phyloP scores from a whole-genome alignment of 2,888 invertebrate genomes.

The Drymonia ruficornis region DNA sequence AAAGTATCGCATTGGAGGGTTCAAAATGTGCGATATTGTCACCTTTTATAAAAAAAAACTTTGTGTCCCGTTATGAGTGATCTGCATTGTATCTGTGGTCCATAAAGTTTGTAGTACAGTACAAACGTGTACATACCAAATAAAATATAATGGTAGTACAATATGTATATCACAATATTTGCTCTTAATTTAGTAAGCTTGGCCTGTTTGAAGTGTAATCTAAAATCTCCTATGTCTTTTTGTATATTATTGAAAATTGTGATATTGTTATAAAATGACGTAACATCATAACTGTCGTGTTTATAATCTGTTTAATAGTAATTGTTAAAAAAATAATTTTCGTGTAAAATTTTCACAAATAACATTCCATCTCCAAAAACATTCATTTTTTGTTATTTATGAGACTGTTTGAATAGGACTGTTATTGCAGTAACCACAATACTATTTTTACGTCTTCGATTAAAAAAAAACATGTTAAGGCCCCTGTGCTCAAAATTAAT shows the following conservation, averaged over 20 bases:
- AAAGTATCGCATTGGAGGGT: constrained; percentile 32
- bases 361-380: constrained; percentile 26
- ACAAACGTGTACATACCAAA: constrained; percentile 64
- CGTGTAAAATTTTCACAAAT: constrained; percentile 7
- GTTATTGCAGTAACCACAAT: constrained; percentile 25
- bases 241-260: constrained; percentile 85
- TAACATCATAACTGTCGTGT: constrained; percentile 68
- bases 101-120: constrained; percentile 53
- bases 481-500: constrained; percentile 79
- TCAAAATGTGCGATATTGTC: constrained; percentile 51
- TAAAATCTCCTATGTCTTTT: constrained; percentile 76
- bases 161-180: constrained; percentile 67
- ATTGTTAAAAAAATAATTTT: constrained; percentile 49
- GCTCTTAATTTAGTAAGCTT: constrained; percentile 79
- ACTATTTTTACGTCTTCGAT: constrained; percentile 17
- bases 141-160: constrained; percentile 55
- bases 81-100: constrained; percentile 63
- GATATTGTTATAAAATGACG: constrained; percentile 81
- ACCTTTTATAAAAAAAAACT: constrained; percentile 53
- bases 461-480: constrained; percentile 32
- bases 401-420: constrained; percentile 35
- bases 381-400: constrained; percentile 35
- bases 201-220: constrained; percentile 78
- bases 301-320: constrained; percentile 59
- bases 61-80: constrained; percentile 66